phyloP scores from a whole-genome alignment of 2,797 vertebrate genomes.

The Macrochelys suwanniensis region DNA sequence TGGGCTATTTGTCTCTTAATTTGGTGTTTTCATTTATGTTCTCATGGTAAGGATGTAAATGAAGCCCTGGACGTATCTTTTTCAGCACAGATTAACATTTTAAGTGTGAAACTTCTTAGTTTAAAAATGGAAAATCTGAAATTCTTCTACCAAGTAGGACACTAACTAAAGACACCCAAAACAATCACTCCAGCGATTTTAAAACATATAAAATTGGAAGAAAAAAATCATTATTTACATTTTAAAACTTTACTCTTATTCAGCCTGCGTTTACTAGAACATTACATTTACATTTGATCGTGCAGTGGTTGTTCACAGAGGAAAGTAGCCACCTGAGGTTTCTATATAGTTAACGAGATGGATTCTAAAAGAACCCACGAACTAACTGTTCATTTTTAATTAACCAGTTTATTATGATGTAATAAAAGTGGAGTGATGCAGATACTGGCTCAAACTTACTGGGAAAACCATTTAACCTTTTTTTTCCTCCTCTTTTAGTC shows the following conservation, averaged over 20 bases:
- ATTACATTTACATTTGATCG: neutral
- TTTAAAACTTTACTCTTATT: neutral
- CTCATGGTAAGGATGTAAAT: neutral
- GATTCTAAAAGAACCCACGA: neutral
- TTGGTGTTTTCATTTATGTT: neutral
- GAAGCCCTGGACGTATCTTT: neutral
- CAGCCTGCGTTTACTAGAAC: neutral
- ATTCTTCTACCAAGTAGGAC: neutral
- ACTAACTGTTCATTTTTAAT: neutral
- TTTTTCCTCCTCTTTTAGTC: conserved; percentile 84
- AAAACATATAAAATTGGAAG: neutral
- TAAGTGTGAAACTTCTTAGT: neutral
- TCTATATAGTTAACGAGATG: neutral
- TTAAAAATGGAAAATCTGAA: neutral
- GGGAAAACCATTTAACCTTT: neutral
- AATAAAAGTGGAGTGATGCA: neutral
- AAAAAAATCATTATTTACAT: neutral
- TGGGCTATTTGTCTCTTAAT: neutral
- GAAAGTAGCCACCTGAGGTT: neutral
- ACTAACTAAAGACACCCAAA: neutral
- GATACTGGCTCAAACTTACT: neutral
- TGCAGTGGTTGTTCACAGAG: neutral
- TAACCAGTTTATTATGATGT: neutral
- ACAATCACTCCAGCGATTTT: neutral
- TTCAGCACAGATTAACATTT: neutral